These are phyloP conservation scores for Periophthalmus modestus DNA, from an alignment of 2,113 vertebrate species.

Conservation along the genomic window DNA sequence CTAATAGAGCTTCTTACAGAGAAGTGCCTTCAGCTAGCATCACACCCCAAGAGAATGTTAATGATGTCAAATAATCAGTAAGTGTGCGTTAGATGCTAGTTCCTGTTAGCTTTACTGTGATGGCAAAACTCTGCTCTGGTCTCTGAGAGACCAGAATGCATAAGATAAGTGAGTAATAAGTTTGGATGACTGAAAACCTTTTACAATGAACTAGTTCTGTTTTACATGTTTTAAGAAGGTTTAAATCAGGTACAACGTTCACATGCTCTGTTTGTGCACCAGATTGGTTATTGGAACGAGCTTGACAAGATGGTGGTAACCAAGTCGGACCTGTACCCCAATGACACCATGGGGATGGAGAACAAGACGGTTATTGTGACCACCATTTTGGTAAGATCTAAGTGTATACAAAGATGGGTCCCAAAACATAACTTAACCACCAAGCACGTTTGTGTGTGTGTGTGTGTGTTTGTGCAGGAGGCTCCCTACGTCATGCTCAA, in stretches of 20 bases:
- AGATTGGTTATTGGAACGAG: slow-evolving; percentile 98
- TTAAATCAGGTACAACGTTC: background rate
- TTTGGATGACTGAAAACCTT: too few species aligned
- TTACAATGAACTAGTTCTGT: too few species aligned
- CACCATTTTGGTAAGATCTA: slow-evolving; percentile 88
- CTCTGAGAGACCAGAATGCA: too few species aligned
- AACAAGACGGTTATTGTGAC: slow-evolving; percentile 97
- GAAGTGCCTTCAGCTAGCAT: too few species aligned
- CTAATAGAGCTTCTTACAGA: too few species aligned
- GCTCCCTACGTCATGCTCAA: slow-evolving; percentile 70
- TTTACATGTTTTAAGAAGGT: too few species aligned
- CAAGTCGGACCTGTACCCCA: slow-evolving; percentile 88
- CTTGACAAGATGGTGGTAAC: slow-evolving; percentile 96
- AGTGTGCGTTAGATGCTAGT: too few species aligned
- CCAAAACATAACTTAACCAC: background rate
- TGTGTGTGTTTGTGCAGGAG: slow-evolving; percentile 34
- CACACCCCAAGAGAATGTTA: too few species aligned
- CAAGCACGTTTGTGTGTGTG: background rate
- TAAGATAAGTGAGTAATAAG: too few species aligned
- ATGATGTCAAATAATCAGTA: too few species aligned
- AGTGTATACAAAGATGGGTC: background rate
- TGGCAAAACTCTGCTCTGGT: too few species aligned
- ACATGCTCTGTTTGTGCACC: slow-evolving; percentile 29
- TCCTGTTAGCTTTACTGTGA: too few species aligned
- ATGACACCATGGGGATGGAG: slow-evolving; percentile 92